Conservation (phyloP, 1,140 invertebrate species). For the Cyrtorhinus lividipennis region DNA sequence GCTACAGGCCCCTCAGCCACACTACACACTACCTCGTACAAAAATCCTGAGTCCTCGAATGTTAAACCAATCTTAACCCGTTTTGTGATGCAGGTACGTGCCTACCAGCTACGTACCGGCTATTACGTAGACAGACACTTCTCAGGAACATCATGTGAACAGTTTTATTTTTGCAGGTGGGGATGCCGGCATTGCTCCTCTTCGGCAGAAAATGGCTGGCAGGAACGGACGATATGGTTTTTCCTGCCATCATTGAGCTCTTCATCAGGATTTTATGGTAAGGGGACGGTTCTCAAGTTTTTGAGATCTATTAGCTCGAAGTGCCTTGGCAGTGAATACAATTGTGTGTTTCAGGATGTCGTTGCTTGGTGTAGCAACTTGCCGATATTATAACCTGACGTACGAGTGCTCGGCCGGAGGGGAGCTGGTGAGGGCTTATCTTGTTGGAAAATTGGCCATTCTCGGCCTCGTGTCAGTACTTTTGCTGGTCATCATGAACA, state of each 20-base stretch:
- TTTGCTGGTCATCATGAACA: conserved; percentile 46
- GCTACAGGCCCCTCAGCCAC: no score
- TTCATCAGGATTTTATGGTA: conserved; percentile 55
- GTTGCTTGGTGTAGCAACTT: conserved; percentile 44
- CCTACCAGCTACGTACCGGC: no score
- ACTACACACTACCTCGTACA: no score
- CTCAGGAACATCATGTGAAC: no score
- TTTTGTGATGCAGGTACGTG: no score
- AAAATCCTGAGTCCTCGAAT: no score
- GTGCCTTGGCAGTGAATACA: no score
- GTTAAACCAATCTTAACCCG: no score
- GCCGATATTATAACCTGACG: conserved; percentile 44
- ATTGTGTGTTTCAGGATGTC: conserved; percentile 51
- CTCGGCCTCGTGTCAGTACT: conserved; percentile 43
- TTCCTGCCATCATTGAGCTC: conserved; percentile 59
- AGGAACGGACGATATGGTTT: conserved; percentile 63
- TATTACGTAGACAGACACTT: no score
- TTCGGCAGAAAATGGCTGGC: conserved; percentile 64
- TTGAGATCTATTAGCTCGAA: conserved; percentile 49
- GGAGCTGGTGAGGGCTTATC: conserved; percentile 47
- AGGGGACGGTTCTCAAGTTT: conserved; percentile 33
- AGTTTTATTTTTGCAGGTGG: conserved; percentile 8
- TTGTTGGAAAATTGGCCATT: conserved; percentile 45
- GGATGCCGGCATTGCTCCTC: conserved; percentile 56
- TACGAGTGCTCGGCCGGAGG: conserved; percentile 46